Percentiles rank a stretch among this genome's conserved stretches.
Conservation (phyloP, 2,113 vertebrate genomes). For the Tragelaphus buxtoni region DNA sequence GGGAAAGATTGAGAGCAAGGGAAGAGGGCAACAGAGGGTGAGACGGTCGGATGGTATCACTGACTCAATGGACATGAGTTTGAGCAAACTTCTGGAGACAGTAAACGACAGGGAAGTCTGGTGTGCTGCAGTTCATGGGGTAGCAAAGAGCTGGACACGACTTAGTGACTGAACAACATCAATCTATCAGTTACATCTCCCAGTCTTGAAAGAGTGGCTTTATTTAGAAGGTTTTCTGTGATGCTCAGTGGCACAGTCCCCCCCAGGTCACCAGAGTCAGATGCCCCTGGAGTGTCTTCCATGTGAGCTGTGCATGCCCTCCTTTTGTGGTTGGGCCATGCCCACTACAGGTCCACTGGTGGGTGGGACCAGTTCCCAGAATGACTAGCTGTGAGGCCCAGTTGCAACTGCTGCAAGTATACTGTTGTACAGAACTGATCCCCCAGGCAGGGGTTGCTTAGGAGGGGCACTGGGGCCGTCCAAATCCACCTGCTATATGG, state of each 20-base stretch:
- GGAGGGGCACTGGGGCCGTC: too few relatives aligned
- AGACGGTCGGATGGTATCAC: not conserved
- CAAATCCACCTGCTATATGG: not conserved
- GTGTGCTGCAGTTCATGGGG: not conserved
- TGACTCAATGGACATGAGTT: not conserved
- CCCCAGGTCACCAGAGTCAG: not conserved
- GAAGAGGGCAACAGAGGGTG: not conserved
- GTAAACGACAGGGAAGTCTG: not conserved
- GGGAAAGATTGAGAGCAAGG: not conserved
- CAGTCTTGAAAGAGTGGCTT: not conserved
- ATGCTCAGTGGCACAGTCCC: not conserved
- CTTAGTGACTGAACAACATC: not conserved
- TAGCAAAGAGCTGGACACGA: not conserved
- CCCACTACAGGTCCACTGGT: too few relatives aligned
- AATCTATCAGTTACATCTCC: not conserved
- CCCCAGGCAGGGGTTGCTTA: not conserved
- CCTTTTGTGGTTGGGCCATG: not conserved
- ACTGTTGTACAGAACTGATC: not conserved
- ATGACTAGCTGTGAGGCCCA: not conserved
- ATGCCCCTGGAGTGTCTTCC: not conserved
- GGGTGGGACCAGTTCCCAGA: not conserved
- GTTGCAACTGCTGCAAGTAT: not conserved
- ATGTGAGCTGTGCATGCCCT: not conserved
- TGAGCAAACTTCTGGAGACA: not conserved
- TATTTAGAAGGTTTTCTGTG: not conserved